Percentiles rank a stretch among this genome's conserved stretches.
These are phyloP conservation scores for Brevipalpus yothersi DNA, from an alignment of 1,140 invertebrate genomes.

Conservation along the genomic window DNA sequence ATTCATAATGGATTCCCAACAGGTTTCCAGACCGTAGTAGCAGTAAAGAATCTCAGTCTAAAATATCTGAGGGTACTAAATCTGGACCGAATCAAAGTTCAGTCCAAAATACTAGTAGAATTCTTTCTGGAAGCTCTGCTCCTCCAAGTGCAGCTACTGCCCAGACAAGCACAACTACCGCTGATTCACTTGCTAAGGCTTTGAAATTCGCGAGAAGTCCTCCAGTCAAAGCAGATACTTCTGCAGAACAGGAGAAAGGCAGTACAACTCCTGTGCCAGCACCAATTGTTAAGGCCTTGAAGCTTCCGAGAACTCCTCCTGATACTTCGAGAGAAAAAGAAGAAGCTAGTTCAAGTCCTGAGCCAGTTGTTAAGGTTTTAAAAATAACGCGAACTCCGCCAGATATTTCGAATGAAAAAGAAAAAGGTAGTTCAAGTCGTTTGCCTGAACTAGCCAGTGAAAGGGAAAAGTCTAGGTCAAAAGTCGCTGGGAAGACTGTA, in stretches of 20 bases:
- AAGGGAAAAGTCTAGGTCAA: too few relatives aligned
- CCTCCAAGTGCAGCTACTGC: too few relatives aligned
- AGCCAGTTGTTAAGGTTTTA: background rate
- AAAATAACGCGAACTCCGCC: background rate
- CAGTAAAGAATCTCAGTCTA: background rate
- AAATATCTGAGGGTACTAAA: background rate
- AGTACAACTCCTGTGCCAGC: background rate
- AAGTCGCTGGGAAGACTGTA: too few relatives aligned
- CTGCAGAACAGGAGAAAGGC: background rate
- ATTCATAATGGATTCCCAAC: background rate
- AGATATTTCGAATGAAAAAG: too few relatives aligned
- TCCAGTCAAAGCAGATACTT: background rate
- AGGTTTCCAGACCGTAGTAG: background rate
- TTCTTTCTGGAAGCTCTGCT: too few relatives aligned
- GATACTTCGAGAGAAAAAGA: too few relatives aligned
- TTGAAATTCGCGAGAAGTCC: background rate
- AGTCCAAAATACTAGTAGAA: background rate
- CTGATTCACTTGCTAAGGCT: too few relatives aligned
- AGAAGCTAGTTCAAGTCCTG: too few relatives aligned
- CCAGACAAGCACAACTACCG: too few relatives aligned
- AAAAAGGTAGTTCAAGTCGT: too few relatives aligned
- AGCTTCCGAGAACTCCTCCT: background rate
- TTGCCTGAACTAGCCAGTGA: too few relatives aligned
- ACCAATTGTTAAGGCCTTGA: background rate
- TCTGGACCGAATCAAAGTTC: background rate